phyloP scores from a whole-genome alignment of 1,140 invertebrate genomes.

The Eriosoma lanigerum region DNA sequence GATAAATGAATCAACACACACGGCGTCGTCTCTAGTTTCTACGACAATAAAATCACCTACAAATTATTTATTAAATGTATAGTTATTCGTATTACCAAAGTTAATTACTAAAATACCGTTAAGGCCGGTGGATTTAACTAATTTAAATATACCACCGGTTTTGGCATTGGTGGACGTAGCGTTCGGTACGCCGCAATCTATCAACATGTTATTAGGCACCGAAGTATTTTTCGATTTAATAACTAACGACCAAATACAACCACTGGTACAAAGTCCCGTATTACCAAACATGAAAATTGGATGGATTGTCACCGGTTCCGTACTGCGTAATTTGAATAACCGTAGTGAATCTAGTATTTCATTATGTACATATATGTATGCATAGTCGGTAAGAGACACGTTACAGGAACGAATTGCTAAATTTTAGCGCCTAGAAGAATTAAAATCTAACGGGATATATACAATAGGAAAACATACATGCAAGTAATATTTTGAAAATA shows the following conservation, averaged over 20 bases:
- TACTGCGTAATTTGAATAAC: background rate
- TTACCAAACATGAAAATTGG: background rate
- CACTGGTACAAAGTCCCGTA: background rate
- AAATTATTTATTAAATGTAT: background rate
- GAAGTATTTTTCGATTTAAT: constrained; percentile 2
- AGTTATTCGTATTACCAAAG: background rate
- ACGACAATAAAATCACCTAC: background rate
- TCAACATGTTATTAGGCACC: background rate
- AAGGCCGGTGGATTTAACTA: background rate
- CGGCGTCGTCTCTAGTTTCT: background rate
- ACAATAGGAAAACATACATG: background rate
- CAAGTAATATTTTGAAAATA: background rate
- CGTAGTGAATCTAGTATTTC: background rate
- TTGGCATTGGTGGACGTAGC: background rate
- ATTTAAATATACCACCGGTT: background rate
- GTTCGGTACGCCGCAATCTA: background rate
- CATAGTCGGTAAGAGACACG: background rate
- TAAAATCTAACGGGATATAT: background rate
- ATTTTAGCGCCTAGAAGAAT: constrained; percentile 1
- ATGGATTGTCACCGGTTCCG: background rate
- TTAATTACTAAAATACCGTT: background rate
- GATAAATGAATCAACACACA: no score
- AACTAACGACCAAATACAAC: background rate
- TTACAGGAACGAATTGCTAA: background rate
- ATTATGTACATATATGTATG: background rate